Evolutionary conservation across 2,888 invertebrate genomes (phyloP), one percentile per base, ranked within the genome.

Genomic region (Nymphalis polychloros): DNA sequence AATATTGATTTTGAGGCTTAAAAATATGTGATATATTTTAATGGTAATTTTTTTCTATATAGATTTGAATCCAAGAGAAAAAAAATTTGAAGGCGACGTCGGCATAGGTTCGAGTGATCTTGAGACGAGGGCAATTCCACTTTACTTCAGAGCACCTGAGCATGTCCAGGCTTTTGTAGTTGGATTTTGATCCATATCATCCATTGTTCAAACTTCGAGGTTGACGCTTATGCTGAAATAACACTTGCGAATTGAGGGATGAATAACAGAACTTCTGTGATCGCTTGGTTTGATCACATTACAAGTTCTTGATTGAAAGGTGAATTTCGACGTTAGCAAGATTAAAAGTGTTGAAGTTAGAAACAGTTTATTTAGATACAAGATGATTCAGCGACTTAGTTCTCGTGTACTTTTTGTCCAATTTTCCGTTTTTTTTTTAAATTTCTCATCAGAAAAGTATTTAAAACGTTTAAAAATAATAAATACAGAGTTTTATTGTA

Each of bases 111-210:
- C 76, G 77, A 87, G 84, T 67, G 83, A 76, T 69, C 80, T 88
- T 71, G 73, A 84, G 75, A 75, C 67, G 74, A 78, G 75, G 73
- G 70, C 68, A 67, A 31, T 55, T 64, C 71, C 77, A 72, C 79
- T 78, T 69, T 60, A 78, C 77, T 77, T 71, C 76, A 71, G 69
- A 74, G 83, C 81, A 85, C 84, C 83, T 86, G 86, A 83, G 82
- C 82, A 81, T 84, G 83, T 83, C 81, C 79, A 76, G 76, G 71
- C 78, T 79, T 85, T 85, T 83, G 82, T 81, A 73, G 78, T 75
- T 78, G 74, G 80, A 78, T 78, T 81, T 77, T 78, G 77, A 76
- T 82, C 81, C 35, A 57, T 57, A 57, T 41, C 57, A 57, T 41
- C 35, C 78, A 82, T 86, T 86, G 86, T 85, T 85, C 76, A 64